Conservation (phyloP, 2,797 vertebrate species). For the Gorsachius magnificus region DNA sequence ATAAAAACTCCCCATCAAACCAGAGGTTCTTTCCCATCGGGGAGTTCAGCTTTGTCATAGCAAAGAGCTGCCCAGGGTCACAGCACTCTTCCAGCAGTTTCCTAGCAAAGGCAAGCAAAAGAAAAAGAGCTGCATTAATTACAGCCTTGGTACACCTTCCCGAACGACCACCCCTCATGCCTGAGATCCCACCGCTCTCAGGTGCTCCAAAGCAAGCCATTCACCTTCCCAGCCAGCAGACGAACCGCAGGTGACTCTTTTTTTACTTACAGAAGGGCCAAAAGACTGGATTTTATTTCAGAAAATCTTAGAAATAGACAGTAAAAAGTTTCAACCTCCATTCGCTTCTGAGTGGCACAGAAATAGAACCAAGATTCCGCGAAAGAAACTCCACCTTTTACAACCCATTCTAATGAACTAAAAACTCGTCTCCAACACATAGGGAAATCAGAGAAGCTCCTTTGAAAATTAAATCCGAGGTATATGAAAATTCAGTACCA, state of each 20-base stretch:
- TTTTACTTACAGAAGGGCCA: not conserved
- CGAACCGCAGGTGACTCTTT: not conserved
- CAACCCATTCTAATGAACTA: not conserved
- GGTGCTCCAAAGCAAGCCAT: not conserved
- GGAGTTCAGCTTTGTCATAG: slow-evolving; percentile 91
- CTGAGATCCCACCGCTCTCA: not conserved
- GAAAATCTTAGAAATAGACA: not conserved
- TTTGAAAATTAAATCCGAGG: not conserved
- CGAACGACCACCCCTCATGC: not conserved
- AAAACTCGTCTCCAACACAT: not conserved
- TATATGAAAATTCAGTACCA: not conserved
- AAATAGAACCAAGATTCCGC: not conserved
- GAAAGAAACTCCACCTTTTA: not conserved
- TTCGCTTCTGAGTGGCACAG: not conserved
- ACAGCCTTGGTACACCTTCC: not conserved
- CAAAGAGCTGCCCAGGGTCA: slow-evolving; percentile 86
- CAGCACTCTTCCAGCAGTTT: slow-evolving; percentile 91
- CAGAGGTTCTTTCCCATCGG: slow-evolving; percentile 92
- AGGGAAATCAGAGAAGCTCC: not conserved
- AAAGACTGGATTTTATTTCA: not conserved
- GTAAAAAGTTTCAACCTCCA: not conserved
- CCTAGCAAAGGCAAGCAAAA: slow-evolving; percentile 71
- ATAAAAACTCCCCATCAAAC: slow-evolving; percentile 94
- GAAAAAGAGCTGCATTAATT: not conserved
- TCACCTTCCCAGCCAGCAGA: not conserved